Evolutionary conservation across 2,797 vertebrate species (phyloP).

Genomic region (Brachyalestes nurse): DNA sequence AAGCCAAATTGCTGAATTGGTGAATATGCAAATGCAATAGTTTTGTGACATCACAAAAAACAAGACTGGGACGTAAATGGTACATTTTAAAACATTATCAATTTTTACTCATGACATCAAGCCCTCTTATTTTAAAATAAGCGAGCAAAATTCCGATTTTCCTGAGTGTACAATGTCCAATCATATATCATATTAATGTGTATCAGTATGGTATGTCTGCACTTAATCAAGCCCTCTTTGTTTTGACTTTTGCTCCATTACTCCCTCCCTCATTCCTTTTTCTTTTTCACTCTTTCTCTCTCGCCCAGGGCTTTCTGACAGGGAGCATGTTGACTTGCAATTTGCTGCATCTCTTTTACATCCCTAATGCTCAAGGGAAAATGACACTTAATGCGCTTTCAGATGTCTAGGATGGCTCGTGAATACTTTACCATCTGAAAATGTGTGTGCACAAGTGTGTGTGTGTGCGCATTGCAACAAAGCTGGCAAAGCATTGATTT

Average conservation of each 20-base stretch:
- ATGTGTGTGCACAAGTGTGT: conserved; percentile 24
- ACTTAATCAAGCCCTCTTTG: conserved; percentile 33
- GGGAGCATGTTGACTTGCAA: conserved; percentile 61
- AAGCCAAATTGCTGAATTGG: too few relatives aligned
- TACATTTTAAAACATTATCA: too few relatives aligned
- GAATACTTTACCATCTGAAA: conserved; percentile 60
- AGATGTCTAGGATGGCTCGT: conserved; percentile 69
- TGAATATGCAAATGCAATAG: too few relatives aligned
- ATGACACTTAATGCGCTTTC: conserved; percentile 73
- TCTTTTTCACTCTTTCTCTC: conserved; percentile 33
- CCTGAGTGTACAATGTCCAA: not conserved
- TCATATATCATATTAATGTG: conserved; percentile 16
- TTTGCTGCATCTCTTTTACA: conserved; percentile 64
- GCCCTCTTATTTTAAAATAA: too few relatives aligned
- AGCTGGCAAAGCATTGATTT: conserved; percentile 69
- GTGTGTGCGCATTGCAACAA: conserved; percentile 43
- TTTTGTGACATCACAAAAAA: too few relatives aligned
- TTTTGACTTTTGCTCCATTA: conserved; percentile 11
- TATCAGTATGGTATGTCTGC: not conserved
- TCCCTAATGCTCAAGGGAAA: conserved; percentile 64
- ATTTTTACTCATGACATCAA: too few relatives aligned
- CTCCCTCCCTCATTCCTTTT: not conserved
- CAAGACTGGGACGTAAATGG: too few relatives aligned
- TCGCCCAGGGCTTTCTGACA: conserved; percentile 37
- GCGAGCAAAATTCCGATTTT: too few relatives aligned